Evolutionary conservation across 1,140 invertebrate species (phyloP), one percentile per base, ranked within the genome.

Genomic region (Helicoverpa zea): DNA sequence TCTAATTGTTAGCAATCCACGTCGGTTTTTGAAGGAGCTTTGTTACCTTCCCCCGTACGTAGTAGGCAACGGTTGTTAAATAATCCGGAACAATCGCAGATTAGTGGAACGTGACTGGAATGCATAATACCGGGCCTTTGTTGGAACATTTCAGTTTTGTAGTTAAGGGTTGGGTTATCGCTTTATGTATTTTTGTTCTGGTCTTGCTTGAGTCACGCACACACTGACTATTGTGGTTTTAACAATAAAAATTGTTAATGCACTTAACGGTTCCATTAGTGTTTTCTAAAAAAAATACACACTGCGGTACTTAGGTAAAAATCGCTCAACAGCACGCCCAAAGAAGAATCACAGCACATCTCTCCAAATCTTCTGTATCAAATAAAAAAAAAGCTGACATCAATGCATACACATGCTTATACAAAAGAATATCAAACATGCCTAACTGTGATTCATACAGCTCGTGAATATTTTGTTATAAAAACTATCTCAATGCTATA

Each of bases 21-120:
- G 84, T 83, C 74, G 81, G 73, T 75, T 82, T 86, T 84, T 76
- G 43, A 43, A 49, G 30, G 30, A 63, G 73, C 79, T 79, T 82
- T 80, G 77, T 81, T 81, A 81, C 81, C 76, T 84, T 82, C 81
- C 68, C 30, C 78, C 14, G 47, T 83, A 81, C 75, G 14, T 23
- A 81, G 82, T 63, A 47, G 81, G 72, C 63, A 83, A 84, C 59
- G 78, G 76, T 84, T 83, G 66, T 77, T 81, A 83, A 84, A 83
- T 86, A 86, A 84, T 87, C 80, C 81, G 83, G 76, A 83, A 84
- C 81, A 74, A 81, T 82, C 79, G 81, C 58, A 76, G 83, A 86
- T 86, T 83, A 86, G 83, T 72, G 74, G 64, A 59, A 82, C 83
- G 86, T 86, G 83, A 83, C 78, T 81, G 10, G 83, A 84, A 84